phyloP scores from a whole-genome alignment of 2,797 vertebrate species.

The Nasua narica region DNA sequence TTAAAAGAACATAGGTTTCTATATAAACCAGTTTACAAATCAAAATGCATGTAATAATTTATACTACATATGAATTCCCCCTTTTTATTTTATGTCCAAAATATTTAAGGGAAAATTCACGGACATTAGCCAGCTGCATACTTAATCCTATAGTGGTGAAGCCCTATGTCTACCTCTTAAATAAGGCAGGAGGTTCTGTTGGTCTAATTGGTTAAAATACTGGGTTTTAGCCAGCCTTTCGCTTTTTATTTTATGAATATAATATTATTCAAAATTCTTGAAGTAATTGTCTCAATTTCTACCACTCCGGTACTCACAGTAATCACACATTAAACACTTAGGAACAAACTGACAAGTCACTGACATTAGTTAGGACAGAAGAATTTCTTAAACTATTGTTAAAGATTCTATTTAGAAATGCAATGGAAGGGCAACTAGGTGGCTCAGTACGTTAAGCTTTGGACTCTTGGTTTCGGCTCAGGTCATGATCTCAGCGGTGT shows the following conservation, averaged over 20 bases:
- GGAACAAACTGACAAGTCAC: background rate
- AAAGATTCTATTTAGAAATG: background rate
- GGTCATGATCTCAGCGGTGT: background rate
- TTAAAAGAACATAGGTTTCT: slow-evolving; percentile 11
- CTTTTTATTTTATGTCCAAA: background rate
- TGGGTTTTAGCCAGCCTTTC: background rate
- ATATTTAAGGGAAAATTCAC: background rate
- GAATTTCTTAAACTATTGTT: background rate
- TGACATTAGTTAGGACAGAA: background rate
- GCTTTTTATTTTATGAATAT: background rate
- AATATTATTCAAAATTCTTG: background rate
- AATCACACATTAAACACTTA: background rate
- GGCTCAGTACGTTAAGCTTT: background rate
- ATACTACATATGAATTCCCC: background rate
- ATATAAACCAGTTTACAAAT: background rate
- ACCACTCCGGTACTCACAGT: background rate
- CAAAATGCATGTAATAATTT: background rate
- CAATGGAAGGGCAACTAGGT: background rate
- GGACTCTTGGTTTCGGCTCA: background rate
- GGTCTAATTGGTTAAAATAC: background rate
- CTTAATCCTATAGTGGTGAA: background rate
- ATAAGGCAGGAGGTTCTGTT: background rate
- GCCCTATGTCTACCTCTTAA: background rate
- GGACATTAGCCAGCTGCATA: background rate
- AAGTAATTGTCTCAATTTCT: background rate